A percentile compares a stretch with the other conserved stretches of the same genome.
phyloP scores from a whole-genome alignment of 2,797 vertebrate genomes.

The Myotis pilosus region DNA sequence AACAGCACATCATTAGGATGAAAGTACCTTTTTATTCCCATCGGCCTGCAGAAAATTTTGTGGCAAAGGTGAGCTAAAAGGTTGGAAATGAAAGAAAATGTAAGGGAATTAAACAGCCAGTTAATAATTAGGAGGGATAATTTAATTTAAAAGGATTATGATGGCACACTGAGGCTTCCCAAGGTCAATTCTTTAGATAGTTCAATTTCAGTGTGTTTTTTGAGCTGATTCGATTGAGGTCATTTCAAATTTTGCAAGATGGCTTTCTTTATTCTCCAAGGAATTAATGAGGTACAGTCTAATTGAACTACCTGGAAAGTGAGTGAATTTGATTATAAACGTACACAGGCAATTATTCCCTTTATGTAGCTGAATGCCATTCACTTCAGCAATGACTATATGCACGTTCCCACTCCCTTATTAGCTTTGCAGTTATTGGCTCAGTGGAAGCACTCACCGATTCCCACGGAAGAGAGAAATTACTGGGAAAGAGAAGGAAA shows the following conservation, averaged over 20 bases:
- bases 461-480: slow-evolving; percentile 9
- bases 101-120: slow-evolving; percentile 61
- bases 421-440: background rate
- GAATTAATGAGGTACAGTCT: slow-evolving; percentile 64
- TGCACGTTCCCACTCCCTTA: background rate
- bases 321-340: slow-evolving; percentile 62
- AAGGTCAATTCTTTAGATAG: slow-evolving; percentile 60
- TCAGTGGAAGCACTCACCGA: background rate
- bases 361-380: slow-evolving; percentile 46
- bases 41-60: background rate
- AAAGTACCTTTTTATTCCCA: background rate
- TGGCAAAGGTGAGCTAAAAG: slow-evolving; percentile 53
- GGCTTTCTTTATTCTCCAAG: slow-evolving; percentile 43
- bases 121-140: slow-evolving; percentile 69
- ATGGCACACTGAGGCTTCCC: background rate
- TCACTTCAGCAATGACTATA: background rate
- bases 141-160: slow-evolving; percentile 70
- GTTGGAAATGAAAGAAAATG: slow-evolving; percentile 60
- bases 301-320: slow-evolving; percentile 68
- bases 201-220: slow-evolving; percentile 57
- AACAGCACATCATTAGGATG: slow-evolving; percentile 56
- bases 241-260: slow-evolving; percentile 59
- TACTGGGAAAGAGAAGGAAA: background rate
- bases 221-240: slow-evolving; percentile 50
- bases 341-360: slow-evolving; percentile 57